phyloP scores from a whole-genome alignment of 30 jellyfish, hydroid and myxozoan genomes.

The Aurelia coerulea region DNA sequence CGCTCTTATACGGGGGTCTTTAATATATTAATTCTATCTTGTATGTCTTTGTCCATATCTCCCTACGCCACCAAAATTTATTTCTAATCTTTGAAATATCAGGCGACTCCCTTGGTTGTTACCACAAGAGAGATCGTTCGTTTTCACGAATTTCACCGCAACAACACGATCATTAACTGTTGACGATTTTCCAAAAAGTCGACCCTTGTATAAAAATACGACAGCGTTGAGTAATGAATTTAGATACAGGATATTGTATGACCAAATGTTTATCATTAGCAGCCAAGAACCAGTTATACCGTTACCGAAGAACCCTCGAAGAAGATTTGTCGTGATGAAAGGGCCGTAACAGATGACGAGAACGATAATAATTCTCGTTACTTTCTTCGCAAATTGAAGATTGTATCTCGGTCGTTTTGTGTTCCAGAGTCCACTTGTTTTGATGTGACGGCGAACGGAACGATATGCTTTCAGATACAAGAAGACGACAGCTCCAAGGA shows the following conservation, averaged over 20 bases:
- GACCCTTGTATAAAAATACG: constrained; percentile 45
- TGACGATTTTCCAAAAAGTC: background rate
- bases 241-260: constrained; percentile 46
- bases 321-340: constrained; percentile 45
- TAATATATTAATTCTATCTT: no score
- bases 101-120: no score
- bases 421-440: constrained; percentile 47
- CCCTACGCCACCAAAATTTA: no score
- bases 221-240: constrained; percentile 63
- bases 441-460: constrained; percentile 46
- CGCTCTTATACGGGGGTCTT: no score
- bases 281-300: background rate
- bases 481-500: constrained; percentile 45
- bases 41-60: no score
- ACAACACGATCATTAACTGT: background rate
- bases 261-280: constrained; percentile 43
- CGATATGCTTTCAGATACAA: constrained; percentile 46
- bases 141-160: background rate
- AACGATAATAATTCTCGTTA: constrained; percentile 38
- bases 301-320: constrained; percentile 3
- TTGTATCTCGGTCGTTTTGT: constrained; percentile 37
- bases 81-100: no score
- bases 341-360: constrained; percentile 74
- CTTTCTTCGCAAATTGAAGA: constrained; percentile 55
- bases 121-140: background rate